Evolutionary conservation across 2,113 vertebrate species (phyloP).

Genomic region (Trematomus loennbergii): DNA sequence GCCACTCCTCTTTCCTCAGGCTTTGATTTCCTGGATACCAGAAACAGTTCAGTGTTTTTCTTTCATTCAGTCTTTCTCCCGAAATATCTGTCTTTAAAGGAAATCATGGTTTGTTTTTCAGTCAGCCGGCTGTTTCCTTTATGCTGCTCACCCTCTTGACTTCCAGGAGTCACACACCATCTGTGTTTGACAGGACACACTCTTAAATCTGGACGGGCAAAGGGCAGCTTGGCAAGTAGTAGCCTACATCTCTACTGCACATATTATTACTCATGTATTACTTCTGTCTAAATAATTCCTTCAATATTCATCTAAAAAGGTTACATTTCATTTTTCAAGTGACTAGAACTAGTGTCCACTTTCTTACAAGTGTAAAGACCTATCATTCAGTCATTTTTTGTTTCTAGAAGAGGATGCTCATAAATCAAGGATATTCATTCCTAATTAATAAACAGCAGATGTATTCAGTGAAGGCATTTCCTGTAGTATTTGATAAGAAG

Average conservation of each 20-base stretch:
- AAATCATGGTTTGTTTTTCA: background rate
- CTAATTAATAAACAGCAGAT: background rate
- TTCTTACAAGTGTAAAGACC: background rate
- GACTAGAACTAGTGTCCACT: background rate
- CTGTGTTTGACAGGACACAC: slow-evolving; percentile 58
- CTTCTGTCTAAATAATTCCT: background rate
- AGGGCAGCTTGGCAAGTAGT: slow-evolving; percentile 12
- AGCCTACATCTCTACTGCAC: background rate
- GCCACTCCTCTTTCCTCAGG: background rate
- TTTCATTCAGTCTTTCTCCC: background rate
- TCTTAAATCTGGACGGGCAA: slow-evolving; percentile 7
- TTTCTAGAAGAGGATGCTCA: too few species aligned
- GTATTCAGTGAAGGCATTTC: background rate
- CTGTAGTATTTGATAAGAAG: background rate
- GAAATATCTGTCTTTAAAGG: background rate
- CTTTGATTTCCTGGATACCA: slow-evolving; percentile 38
- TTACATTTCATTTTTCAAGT: background rate
- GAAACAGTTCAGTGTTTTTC: background rate
- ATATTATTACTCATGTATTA: background rate
- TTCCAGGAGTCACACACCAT: slow-evolving; percentile 9
- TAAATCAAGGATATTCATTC: background rate
- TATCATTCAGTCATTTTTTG: too few species aligned
- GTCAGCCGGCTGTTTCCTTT: background rate
- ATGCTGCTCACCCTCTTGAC: background rate
- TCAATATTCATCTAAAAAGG: background rate